phyloP scores from a whole-genome alignment of 2,888 invertebrate genomes.

The Chaitophorus viminalis region DNA sequence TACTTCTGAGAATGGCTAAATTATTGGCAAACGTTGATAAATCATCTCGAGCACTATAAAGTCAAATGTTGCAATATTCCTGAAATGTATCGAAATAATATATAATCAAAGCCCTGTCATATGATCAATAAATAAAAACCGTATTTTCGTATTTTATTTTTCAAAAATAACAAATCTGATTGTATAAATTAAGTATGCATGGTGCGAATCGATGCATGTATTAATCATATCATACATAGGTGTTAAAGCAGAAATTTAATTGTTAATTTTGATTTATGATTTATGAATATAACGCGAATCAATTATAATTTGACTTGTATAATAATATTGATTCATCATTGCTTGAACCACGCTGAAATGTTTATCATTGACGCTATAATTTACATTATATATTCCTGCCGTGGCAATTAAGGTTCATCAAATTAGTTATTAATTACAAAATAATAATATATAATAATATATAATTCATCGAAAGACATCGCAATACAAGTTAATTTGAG shows the following conservation, averaged over 20 bases:
- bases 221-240: not conserved
- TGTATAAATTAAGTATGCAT: too few species aligned
- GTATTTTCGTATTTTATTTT: not conserved
- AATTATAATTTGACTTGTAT: too few species aligned
- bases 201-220: not conserved
- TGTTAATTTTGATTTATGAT: not conserved
- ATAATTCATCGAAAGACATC: not conserved
- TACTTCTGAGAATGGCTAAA: too few species aligned
- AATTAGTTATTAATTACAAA: not conserved
- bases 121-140: not conserved
- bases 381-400: not conserved
- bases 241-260: not conserved
- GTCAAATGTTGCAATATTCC: too few species aligned
- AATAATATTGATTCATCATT: not conserved
- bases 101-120: not conserved
- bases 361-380: not conserved
- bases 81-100: not conserved
- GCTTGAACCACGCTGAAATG: too few species aligned
- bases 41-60: too few species aligned
- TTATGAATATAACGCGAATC: not conserved
- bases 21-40: too few species aligned
- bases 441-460: too few species aligned
- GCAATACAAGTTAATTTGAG: not conserved
- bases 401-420: not conserved
- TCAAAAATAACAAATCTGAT: not conserved